A percentile compares a stretch with the other conserved stretches of the same genome.
Evolutionary conservation across 2,113 vertebrate genomes (phyloP).

Genomic region (Onychostruthus taczanowskii): DNA sequence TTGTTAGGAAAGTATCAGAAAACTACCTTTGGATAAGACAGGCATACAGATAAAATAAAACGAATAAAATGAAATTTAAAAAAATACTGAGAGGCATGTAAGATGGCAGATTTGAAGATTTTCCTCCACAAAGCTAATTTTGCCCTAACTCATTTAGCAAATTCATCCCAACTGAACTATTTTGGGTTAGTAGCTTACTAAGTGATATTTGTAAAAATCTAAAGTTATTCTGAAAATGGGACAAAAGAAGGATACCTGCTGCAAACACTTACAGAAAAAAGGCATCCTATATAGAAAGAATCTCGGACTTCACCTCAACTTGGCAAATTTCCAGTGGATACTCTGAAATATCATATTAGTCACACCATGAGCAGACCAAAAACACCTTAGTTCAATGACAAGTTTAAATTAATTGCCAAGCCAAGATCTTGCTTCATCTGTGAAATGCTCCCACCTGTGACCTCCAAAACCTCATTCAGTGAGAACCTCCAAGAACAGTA

Average conservation of each 20-base stretch:
- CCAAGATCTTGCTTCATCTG: background rate
- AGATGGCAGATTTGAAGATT: background rate
- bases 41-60: background rate
- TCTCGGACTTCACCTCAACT: background rate
- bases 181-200: background rate
- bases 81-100: background rate
- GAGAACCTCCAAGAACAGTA: background rate
- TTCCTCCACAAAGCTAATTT: background rate
- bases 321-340: background rate
- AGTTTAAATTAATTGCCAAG: fast-evolving
- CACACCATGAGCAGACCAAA: background rate
- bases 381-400: background rate
- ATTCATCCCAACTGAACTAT: background rate
- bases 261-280: background rate
- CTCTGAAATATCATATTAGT: background rate
- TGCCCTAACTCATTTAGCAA: background rate
- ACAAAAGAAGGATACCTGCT: background rate
- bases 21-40: background rate
- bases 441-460: background rate
- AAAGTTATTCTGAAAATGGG: background rate
- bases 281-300: background rate
- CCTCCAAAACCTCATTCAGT: background rate
- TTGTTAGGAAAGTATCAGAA: background rate
- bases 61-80: background rate
- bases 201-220: background rate